Evolutionary conservation across 2,888 invertebrate genomes (phyloP).

Genomic region (Drosophila neonasuta): DNA sequence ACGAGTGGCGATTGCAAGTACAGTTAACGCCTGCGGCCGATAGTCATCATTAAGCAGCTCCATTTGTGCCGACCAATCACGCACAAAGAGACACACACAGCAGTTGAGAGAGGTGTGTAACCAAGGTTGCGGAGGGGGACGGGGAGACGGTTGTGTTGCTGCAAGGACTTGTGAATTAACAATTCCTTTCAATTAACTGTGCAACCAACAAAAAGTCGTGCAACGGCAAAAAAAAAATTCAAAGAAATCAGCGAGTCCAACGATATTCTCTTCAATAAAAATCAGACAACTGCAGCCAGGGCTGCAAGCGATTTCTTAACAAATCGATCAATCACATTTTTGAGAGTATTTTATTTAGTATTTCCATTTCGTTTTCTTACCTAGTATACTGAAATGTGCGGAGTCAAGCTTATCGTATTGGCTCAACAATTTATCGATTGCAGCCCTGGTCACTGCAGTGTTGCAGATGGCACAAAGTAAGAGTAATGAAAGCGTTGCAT

Average conservation of each 20-base stretch:
- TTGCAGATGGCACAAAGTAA: constrained; percentile 38
- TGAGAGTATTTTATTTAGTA: background rate
- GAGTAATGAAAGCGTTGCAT: constrained; percentile 66
- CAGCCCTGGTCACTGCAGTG: constrained; percentile 37
- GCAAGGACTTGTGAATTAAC: constrained; percentile 62
- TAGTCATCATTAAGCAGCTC: constrained; percentile 54
- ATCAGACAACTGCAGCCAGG: constrained; percentile 50
- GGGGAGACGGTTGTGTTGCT: background rate
- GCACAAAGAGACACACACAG: constrained; percentile 44
- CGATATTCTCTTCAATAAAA: constrained; percentile 76
- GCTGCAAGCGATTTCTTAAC: constrained; percentile 11
- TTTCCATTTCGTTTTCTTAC: no score
- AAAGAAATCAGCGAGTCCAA: constrained; percentile 35
- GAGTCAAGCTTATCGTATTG: background rate
- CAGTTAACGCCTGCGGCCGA: constrained; percentile 36
- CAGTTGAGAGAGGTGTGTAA: background rate
- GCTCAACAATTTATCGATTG: background rate
- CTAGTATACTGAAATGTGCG: no score
- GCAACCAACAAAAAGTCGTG: constrained; percentile 65
- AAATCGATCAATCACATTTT: background rate
- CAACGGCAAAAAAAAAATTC: constrained; percentile 27
- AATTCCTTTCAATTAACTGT: constrained; percentile 74
- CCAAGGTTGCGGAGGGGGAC: background rate
- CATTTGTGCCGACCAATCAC: constrained; percentile 64
- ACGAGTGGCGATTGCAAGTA: background rate